Evolutionary conservation across 2,888 invertebrate genomes (phyloP).

Genomic region (Rapana venosa): DNA sequence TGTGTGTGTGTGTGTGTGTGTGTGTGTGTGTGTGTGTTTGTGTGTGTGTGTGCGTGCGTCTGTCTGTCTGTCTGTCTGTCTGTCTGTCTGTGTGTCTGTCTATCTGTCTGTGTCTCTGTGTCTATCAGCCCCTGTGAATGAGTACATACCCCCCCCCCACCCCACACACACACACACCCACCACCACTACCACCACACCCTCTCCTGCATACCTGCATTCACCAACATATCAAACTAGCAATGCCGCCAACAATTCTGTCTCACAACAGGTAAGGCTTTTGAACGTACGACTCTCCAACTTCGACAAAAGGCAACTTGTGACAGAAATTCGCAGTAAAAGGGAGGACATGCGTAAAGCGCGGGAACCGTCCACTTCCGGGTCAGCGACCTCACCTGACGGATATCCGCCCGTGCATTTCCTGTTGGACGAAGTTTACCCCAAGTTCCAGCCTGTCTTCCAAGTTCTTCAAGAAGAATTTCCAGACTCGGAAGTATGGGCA

Average conservation of each 20-base stretch:
- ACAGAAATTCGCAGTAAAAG: neutral
- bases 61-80: neutral
- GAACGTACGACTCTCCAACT: neutral
- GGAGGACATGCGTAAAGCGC: neutral
- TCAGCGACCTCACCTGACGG: neutral
- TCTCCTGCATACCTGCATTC: neutral
- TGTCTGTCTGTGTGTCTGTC: neutral
- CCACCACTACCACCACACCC: neutral
- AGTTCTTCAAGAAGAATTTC: neutral
- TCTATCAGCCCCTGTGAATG: no score
- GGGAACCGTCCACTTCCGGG: neutral
- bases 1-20: conserved; percentile 1
- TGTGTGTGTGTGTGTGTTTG: neutral
- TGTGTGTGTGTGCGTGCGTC: neutral
- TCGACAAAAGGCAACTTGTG: neutral
- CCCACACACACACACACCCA: neutral
- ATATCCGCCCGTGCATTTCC: neutral
- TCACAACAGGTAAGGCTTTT: neutral
- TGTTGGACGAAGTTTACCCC: conserved; percentile 30
- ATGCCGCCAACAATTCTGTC: neutral
- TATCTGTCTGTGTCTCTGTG: neutral
- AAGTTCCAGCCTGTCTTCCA: neutral
- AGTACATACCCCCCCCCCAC: neutral
- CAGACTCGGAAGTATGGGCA: conserved; percentile 28
- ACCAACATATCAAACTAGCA: neutral